Base-by-base conservation (phyloP, 1,140 invertebrate species). In the Phenacoccus solenopsis region DNA sequence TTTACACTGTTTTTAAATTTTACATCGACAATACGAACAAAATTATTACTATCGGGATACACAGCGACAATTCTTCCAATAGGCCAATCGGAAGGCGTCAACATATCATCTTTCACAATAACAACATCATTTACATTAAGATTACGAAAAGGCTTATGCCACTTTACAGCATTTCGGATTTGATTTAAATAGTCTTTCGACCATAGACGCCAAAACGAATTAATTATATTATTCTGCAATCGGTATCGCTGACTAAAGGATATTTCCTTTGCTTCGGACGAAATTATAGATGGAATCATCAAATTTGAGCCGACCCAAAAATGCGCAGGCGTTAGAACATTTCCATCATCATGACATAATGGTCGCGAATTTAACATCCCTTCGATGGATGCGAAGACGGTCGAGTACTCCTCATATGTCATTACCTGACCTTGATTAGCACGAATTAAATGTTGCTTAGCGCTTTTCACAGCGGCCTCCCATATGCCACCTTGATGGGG, bases 341-440 rank as follows among this genome's bases (percentile, higher is more conserved):
- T 61, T 0, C 76, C 70, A 67, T 78, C 75, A 56, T 73, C 27
- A 30, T 77, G 69, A 35, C 61, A 71, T 32, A 73, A 22, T 1
- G 71, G 77, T 27, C 78, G 35, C 0, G 74, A 76, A 71, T 79
- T 78, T 1, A 78, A 30, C 20, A 73, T 71, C n/a, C 73, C 73
- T 72, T 78, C 75, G 16, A 78, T 76, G 57, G 74, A 28, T 21
- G 67, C 70, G 5, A 76, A 32, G 4, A 74, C 71, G 10, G 77
- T 78, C n/a, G 69, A 28, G 59, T 79, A 73, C 73, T 79, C 75
- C 69, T 78, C 76, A 61, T 69, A 78, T 4, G 74, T 77, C 5
- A 73, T n/a, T 7, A 72, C n/a, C 1, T 32, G 64, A 13, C 72
- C 25, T 28, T 70, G 57, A n/a, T 72, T 64, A 5, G 74, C 67